These are phyloP conservation scores for Kryptopterus vitreolus DNA, from an alignment of 2,797 vertebrate genomes.

Conservation along the genomic window DNA sequence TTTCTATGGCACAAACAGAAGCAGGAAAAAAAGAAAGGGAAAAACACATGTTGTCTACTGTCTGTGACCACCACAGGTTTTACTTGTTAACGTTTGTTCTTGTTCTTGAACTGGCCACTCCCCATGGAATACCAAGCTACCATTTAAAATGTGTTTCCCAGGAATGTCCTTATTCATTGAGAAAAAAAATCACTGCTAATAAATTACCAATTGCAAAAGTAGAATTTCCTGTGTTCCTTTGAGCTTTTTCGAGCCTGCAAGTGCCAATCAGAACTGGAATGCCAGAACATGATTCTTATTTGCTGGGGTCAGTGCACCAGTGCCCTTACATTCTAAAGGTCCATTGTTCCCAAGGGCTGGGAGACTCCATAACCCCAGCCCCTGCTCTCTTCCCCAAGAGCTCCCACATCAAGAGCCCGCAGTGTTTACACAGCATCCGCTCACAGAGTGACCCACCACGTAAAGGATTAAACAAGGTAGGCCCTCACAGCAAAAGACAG, in stretches of 20 bases:
- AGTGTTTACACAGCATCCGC: slow-evolving; percentile 80
- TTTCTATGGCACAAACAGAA: not conserved
- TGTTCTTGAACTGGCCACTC: slow-evolving; percentile 27
- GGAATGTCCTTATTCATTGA: slow-evolving; percentile 76
- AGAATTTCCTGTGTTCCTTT: slow-evolving; percentile 82
- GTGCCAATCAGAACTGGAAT: slow-evolving; percentile 83
- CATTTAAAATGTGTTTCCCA: slow-evolving; percentile 73
- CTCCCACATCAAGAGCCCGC: slow-evolving; percentile 78
- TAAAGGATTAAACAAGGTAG: slow-evolving; percentile 75
- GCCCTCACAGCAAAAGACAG: slow-evolving; percentile 50
- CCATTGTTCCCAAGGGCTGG: slow-evolving; percentile 80
- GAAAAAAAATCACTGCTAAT: slow-evolving; percentile 69
- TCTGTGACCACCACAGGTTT: slow-evolving; percentile 39
- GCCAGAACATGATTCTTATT: slow-evolving; percentile 84
- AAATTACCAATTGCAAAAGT: slow-evolving; percentile 83
- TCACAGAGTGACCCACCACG: slow-evolving; percentile 74
- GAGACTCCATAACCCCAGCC: slow-evolving; percentile 63
- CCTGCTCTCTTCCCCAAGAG: slow-evolving; percentile 68
- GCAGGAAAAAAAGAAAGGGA: slow-evolving; percentile 22
- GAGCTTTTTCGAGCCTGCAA: slow-evolving; percentile 76
- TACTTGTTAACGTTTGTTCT: slow-evolving; percentile 28
- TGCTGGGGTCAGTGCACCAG: slow-evolving; percentile 79
- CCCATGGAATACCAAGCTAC: slow-evolving; percentile 60
- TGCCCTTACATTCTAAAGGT: slow-evolving; percentile 81
- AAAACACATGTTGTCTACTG: slow-evolving; percentile 22